These are phyloP conservation scores for Xiphophorus couchianus DNA, from an alignment of 2,113 vertebrate species.

Conservation along the genomic window DNA sequence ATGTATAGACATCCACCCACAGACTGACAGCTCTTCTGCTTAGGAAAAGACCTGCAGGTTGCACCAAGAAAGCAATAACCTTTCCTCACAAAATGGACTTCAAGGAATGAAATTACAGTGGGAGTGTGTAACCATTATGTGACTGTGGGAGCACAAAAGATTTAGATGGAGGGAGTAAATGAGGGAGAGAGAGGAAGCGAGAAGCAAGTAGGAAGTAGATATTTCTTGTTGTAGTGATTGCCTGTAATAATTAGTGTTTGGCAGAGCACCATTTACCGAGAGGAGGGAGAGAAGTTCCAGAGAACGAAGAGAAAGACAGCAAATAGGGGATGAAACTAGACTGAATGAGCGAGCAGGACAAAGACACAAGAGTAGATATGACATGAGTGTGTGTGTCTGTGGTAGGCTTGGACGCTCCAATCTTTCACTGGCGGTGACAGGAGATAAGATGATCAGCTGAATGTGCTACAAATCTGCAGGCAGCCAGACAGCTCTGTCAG, in stretches of 20 bases:
- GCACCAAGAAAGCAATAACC: constrained; percentile 64
- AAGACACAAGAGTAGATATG: constrained; percentile 22
- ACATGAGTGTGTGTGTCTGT: constrained; percentile 18
- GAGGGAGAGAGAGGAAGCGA: constrained; percentile 43
- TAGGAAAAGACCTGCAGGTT: constrained; percentile 61
- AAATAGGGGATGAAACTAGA: constrained; percentile 41
- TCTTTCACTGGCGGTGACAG: constrained; percentile 76
- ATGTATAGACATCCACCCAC: neutral
- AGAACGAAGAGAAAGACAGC: constrained; percentile 34
- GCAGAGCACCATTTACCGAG: constrained; percentile 65
- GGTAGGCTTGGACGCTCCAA: constrained; percentile 60
- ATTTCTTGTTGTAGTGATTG: constrained; percentile 75
- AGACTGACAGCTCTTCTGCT: constrained; percentile 43
- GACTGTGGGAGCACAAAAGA: constrained; percentile 58
- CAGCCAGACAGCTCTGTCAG: constrained; percentile 77
- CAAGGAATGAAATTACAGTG: constrained; percentile 54
- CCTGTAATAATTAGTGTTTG: constrained; percentile 80
- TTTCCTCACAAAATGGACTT: constrained; percentile 63
- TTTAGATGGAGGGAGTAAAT: constrained; percentile 33
- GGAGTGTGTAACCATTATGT: constrained; percentile 53
- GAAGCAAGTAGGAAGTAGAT: constrained; percentile 59
- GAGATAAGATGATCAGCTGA: constrained; percentile 79
- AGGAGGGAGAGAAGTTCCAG: constrained; percentile 32
- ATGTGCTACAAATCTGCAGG: constrained; percentile 74
- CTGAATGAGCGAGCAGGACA: constrained; percentile 40